Base-by-base conservation (phyloP, 1,140 invertebrate species). In the Sycophila sp. region DNA sequence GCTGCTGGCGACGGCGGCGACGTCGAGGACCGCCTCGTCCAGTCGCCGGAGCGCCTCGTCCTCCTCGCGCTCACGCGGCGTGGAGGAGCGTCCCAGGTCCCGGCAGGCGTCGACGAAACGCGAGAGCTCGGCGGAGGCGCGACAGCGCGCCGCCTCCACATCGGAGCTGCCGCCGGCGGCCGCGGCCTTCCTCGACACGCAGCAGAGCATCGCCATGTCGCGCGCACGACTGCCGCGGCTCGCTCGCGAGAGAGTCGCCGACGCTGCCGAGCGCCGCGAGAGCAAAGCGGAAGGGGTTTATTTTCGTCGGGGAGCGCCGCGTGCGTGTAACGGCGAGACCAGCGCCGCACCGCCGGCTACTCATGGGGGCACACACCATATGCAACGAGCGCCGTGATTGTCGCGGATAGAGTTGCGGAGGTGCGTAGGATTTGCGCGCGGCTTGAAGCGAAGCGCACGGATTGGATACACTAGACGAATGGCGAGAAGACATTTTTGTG, bases 131-230 rank as follows among this genome's bases (percentile, higher is more conserved):
- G 36, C 63, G 22, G 63, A 55, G 49, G 62, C 64, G 4, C 65
- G 36, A 7, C 62, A 47, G 2, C 56, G 55, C 13, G n/a, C 55
- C 55, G 32, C 45, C 4, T 64, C 42, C 38, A n/a, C 58, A 26
- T 30, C 45, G 24, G 4, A 60, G 36, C 69, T 30, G 66, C 47
- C 53, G 60, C 68, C 32, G 74, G 69, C 67, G 71, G 75, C 68
- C 36, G 73, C 74, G 38, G 76, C 74, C 62, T 77, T 80, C 63
- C 76, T 80, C 63, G 82, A 80, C 30, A 84, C 81, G 49, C 82
- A 84, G 68, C 82, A 84, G 71, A 82, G 74, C 82, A 84, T 84
- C 67, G 73, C 72, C 65, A 65, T 45, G 45, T 51, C 53, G 26
- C 55, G 45, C 67, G 49, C 47, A 11, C 28, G 26, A 24, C 58